Evolutionary conservation across 92 coral and sea anemone genomes (phyloP).

Genomic region (Blastomussa wellsi): DNA sequence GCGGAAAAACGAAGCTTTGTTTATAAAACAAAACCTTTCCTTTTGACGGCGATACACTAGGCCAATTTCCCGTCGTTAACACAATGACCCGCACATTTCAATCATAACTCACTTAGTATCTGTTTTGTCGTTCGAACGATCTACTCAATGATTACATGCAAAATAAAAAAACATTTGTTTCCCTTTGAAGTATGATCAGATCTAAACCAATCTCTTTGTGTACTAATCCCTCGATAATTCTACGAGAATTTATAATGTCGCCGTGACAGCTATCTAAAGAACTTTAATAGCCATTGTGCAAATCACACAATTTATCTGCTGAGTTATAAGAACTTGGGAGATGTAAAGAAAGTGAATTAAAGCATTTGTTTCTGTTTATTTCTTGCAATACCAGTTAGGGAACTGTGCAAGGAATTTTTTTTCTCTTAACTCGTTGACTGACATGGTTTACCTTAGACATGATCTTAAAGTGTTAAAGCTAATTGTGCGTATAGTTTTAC

Average conservation of each 20-base stretch:
- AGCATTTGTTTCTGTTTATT: neutral
- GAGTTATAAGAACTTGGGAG: neutral
- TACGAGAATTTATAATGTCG: neutral
- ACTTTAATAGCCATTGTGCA: neutral
- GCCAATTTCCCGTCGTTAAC: neutral
- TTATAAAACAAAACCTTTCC: neutral
- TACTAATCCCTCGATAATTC: neutral
- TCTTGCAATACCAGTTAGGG: too few species aligned
- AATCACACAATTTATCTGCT: neutral
- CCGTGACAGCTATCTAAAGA: neutral
- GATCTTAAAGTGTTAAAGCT: neutral
- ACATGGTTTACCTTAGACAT: neutral
- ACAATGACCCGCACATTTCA: constrained; percentile 10
- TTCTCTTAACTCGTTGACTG: neutral
- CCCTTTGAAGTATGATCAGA: neutral
- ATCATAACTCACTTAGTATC: neutral
- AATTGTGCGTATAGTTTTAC: neutral
- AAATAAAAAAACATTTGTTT: neutral
- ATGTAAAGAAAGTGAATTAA: neutral
- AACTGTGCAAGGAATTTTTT: too few species aligned
- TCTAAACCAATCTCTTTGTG: too few species aligned
- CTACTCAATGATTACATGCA: neutral
- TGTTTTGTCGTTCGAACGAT: neutral
- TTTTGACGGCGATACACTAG: neutral
- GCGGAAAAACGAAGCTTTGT: constrained; percentile 1